Evolutionary conservation across 1,140 invertebrate species (phyloP).

Genomic region (Battus philenor): DNA sequence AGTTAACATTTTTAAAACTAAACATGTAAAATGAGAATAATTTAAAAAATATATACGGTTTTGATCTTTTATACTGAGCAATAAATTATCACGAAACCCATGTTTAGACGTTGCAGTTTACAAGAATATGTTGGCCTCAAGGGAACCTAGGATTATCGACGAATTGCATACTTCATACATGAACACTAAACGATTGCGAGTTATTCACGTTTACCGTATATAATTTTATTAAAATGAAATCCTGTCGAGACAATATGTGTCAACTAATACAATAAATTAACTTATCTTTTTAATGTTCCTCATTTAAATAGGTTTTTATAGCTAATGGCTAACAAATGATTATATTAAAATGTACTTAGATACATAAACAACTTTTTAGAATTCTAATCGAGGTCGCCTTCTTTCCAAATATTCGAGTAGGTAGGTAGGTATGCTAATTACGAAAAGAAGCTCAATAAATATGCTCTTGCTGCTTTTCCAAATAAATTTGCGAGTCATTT

Average conservation of each 20-base stretch:
- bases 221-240: conserved; percentile 16
- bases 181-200: conserved; percentile 12
- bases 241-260: background rate
- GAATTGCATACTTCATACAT: conserved; percentile 16
- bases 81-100: conserved; percentile 69
- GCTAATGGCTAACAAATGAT: conserved; percentile 14
- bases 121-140: conserved; percentile 34
- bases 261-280: conserved; percentile 7
- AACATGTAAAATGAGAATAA: background rate
- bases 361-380: conserved; percentile 24
- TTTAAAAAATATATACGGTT: background rate
- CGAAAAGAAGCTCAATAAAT: conserved; percentile 63
- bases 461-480: conserved; percentile 57
- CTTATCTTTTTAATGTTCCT: conserved; percentile 2
- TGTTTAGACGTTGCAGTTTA: conserved; percentile 46
- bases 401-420: conserved; percentile 41
- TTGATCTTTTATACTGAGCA: too few species aligned
- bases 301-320: conserved; percentile 7
- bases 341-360: conserved; percentile 12
- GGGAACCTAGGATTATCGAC: conserved; percentile 32
- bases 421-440: conserved; percentile 50
- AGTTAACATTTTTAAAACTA: background rate
- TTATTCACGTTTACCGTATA: conserved; percentile 15
- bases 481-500: conserved; percentile 39
- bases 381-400: conserved; percentile 45